Base-by-base conservation (phyloP, 2,797 vertebrate species). In the Acanthis flammea region DNA sequence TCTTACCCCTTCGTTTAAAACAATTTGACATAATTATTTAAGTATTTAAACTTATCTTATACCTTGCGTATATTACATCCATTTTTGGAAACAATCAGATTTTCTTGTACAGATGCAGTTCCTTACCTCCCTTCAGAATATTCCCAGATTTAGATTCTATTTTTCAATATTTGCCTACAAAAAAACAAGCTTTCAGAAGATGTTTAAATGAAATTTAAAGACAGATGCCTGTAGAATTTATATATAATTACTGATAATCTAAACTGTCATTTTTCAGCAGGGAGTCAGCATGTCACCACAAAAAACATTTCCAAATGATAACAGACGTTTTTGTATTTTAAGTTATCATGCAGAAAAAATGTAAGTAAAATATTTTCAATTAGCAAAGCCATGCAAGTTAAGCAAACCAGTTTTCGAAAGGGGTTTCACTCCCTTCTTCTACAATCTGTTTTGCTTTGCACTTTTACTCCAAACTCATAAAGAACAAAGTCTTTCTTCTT, bases 21-120 rank as follows among this genome's bases (percentile, higher is more conserved):
- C 6, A 86, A 63, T 6, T 53, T 5, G 6, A 60, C 31, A 73
- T 31, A 1, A 3, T 72, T 57, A 73, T 22, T 48, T 24, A 63
- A 51, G 11, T 41, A 61, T 51, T 80, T 50, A 3, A 61, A 78
- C 5, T 58, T 42, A 51, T 8, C 7, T 76, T 47, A 51, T 9
- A 62, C 2, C 5, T 28, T 30, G 1, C 5, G 1, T 28, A 39
- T 6, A 16, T 30, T 42, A 72, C 3, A 18, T 14, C 17, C 19
- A 39, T 13, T 21, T 72, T 66, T 44, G 18, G 2, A 47, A 80
- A 35, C 31, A 50, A 33, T 12, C 12, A 17, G 4, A 17, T 23
- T 66, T 84, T 72, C 50, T 60, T 11, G 37, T 4, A 35, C 10
- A 58, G 6, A 42, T 2, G 2, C 14, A 55, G 8, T 22, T 86